A percentile compares a stretch with the other conserved stretches of the same genome.
Conservation (phyloP, 2,888 invertebrate genomes). For the Parapristionchus giblindavisi region DNA sequence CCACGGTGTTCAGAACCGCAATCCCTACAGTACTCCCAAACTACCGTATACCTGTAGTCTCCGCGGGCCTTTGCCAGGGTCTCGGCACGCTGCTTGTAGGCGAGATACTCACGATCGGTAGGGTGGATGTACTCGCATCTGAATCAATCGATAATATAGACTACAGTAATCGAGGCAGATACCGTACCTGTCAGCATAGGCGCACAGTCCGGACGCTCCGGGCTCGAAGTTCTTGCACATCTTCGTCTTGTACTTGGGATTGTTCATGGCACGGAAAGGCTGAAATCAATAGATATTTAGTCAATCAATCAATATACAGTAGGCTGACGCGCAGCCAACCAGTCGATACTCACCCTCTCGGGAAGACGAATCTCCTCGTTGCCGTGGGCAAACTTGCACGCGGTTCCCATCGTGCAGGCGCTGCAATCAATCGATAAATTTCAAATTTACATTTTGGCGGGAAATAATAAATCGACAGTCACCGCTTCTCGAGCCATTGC, state of each 20-base stretch:
- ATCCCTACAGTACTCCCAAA: no score
- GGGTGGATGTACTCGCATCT: slow-evolving; percentile 56
- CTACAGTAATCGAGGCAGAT: not conserved
- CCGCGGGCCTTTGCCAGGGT: not conserved
- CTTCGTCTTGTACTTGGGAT: slow-evolving; percentile 54
- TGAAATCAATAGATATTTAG: slow-evolving; percentile 34
- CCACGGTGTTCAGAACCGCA: no score
- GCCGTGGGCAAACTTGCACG: slow-evolving; percentile 55
- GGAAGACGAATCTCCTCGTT: slow-evolving; percentile 45
- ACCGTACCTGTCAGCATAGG: slow-evolving; percentile 44
- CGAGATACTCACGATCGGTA: slow-evolving; percentile 40
- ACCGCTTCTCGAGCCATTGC: slow-evolving; percentile 34
- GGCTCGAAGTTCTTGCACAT: slow-evolving; percentile 54
- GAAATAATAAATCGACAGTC: not conserved
- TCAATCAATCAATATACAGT: no score
- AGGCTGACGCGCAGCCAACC: slow-evolving; percentile 11
- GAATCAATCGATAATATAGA: slow-evolving; percentile 5
- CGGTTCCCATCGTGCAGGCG: slow-evolving; percentile 47
- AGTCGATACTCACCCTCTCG: slow-evolving; percentile 40
- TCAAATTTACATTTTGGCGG: not conserved
- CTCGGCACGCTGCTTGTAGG: slow-evolving; percentile 15
- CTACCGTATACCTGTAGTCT: not conserved
- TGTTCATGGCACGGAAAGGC: slow-evolving; percentile 47
- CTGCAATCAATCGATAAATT: slow-evolving; percentile 33
- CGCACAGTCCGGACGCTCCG: slow-evolving; percentile 48